Base-by-base conservation (phyloP, 2,797 vertebrate species). In the Sebastes baramenuke region DNA sequence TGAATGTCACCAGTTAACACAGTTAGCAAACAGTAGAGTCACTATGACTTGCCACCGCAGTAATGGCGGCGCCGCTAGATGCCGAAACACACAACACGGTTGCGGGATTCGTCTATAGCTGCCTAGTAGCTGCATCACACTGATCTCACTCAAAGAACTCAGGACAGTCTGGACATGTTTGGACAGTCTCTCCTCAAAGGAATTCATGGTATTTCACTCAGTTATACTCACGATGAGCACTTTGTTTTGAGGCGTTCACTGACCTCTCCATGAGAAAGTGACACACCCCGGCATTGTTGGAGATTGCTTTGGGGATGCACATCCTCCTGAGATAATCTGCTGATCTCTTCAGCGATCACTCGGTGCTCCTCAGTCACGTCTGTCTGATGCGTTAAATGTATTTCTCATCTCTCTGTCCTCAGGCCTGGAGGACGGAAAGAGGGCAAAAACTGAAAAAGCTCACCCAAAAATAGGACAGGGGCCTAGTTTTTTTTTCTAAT, bases 391-490 rank as follows among this genome's bases (percentile, higher is more conserved):
- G 36, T 32, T 38, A 65, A 77, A 77, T 71, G 32, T 55, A 22
- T 68, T 69, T 54, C 64, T 68, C 67, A 38, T 76, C 30, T 76
- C 30, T 58, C 14, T 65, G 60, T 80, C 55, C 32, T 2, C 18
- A 70, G 64, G 72, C 80, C 75, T 54, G 5, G 22, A 67, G 67
- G 67, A 73, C 27, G 42, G 70, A 85, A 84, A 27, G 73, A 89
- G 73, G 71, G n/a, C 79, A 69, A 73, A 78, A 64, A 46, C 56
- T 81, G 54, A 79, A 82, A 73, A 75, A 58, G 72, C 78, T 49
- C 73, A 16, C 13, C 65, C 46, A 55, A 77, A 89, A 89, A 88
- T 89, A 90, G 88, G 75, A 83, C 62, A 5, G 29, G 65, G 79
- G 72, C 84, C 84, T 83, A 79, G 38, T 86, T 90, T 67, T 86